Base-by-base conservation (phyloP, 2,888 invertebrate genomes). In the Lasioglossum vierecki region DNA sequence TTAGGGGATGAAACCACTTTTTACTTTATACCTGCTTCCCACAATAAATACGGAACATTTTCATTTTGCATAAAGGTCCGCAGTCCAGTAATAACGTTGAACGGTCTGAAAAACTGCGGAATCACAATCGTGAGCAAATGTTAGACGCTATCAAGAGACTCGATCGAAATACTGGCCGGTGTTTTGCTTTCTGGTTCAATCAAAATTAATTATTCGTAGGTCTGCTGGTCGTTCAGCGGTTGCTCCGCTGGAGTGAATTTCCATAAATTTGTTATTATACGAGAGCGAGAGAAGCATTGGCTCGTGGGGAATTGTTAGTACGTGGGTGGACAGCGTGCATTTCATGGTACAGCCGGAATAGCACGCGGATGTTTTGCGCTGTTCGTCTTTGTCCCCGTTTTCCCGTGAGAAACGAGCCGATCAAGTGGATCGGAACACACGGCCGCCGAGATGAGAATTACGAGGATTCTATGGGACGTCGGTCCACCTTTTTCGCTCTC, bases 351-450 rank as follows among this genome's bases (percentile, higher is more conserved):
- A 78, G 46, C 35, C 6, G 35, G 22, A 8, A 3, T 66, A 35
- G 30, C 35, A 3, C 18, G 8, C 66, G 44, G 63, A 82, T 80
- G 77, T 88, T 85, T 85, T 73, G 70, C 76, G 66, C 68, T 83
- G 46, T 82, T 80, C 66, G 75, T 77, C 74, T 60, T 71, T 68
- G 80, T 70, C 70, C 66, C 46, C 53, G 76, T 53, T 60, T 83
- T 79, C 80, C 63, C 57, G 84, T 82, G 80, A 85, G 81, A 85
- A 88, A 85, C 81, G 86, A 84, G 81, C 74, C 85, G 85, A 86
- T 86, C 88, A 83, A 86, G 85, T 86, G 88, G 82, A 89, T 89
- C 81, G 85, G 82, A 88, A 88, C 84, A 86, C 80, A 82, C 79
- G 68, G 74, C 76, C 41, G 30, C 57, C 57, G 79, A 87, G 80